Evolutionary conservation across 2,113 vertebrate genomes (phyloP).

Genomic region (Poecilia latipinna): DNA sequence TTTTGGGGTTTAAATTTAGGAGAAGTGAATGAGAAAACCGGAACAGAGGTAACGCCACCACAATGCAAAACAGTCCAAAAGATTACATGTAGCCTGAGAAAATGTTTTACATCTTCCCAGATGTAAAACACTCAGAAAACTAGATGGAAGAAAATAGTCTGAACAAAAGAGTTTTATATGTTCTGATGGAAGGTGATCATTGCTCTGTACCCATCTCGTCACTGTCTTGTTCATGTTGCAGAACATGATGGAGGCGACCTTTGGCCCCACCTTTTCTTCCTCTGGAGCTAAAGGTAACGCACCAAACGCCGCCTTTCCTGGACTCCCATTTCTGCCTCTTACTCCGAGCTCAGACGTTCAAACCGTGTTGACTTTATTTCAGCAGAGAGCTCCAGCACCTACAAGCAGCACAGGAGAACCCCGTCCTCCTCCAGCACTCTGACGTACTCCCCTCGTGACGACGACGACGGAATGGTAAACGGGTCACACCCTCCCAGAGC

Average conservation of each 20-base stretch:
- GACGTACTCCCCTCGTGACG: conserved; percentile 91
- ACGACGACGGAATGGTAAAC: conserved; percentile 94
- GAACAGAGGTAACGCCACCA: not conserved
- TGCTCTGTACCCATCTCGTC: not conserved
- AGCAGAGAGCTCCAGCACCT: conserved; percentile 88
- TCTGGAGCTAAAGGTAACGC: conserved; percentile 91
- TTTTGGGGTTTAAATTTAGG: not conserved
- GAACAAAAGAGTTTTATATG: too few relatives aligned
- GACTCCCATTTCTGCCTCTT: not conserved
- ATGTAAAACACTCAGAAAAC: too few relatives aligned
- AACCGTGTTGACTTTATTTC: conserved; percentile 17
- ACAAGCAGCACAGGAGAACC: conserved; percentile 94
- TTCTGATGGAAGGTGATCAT: too few relatives aligned
- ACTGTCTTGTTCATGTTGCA: conserved; percentile 50
- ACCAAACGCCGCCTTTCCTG: not conserved
- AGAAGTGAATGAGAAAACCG: not conserved
- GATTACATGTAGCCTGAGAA: not conserved
- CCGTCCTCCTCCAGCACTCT: conserved; percentile 95
- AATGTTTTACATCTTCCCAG: not conserved
- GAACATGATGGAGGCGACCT: conserved; percentile 95
- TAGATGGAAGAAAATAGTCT: too few relatives aligned
- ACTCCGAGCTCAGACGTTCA: too few relatives aligned
- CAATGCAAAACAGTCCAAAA: too few relatives aligned
- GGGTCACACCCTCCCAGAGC: not conserved
- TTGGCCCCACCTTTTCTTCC: conserved; percentile 89